Evolutionary conservation across 1,140 invertebrate genomes (phyloP).

Genomic region (Eumeta japonica): DNA sequence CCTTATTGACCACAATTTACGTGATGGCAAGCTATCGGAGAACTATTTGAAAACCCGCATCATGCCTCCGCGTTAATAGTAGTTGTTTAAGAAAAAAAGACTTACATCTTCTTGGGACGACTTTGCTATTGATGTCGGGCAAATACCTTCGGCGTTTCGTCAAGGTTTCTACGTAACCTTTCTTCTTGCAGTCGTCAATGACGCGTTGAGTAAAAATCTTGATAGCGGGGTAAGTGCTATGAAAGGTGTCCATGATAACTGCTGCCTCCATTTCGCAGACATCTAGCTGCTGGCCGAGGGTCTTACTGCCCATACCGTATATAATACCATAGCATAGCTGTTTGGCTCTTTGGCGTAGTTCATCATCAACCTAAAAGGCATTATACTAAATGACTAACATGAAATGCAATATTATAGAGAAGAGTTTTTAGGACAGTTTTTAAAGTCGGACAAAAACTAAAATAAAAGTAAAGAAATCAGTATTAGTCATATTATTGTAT

Average conservation of each 20-base stretch:
- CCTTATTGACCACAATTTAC: neutral
- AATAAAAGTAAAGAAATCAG: no score
- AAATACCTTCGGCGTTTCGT: slow-evolving; percentile 76
- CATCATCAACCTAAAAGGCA: slow-evolving; percentile 67
- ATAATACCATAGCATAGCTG: slow-evolving; percentile 96
- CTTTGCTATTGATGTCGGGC: slow-evolving; percentile 70
- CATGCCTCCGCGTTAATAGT: no score
- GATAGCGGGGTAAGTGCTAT: slow-evolving; percentile 76
- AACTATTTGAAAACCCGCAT: no score
- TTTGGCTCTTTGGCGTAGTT: slow-evolving; percentile 83
- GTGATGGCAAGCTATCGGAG: neutral
- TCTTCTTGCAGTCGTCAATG: slow-evolving; percentile 67
- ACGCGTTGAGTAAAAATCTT: slow-evolving; percentile 66
- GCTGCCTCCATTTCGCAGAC: slow-evolving; percentile 80
- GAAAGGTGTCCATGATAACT: slow-evolving; percentile 80
- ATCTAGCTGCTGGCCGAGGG: slow-evolving; percentile 78
- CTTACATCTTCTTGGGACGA: slow-evolving; percentile 56
- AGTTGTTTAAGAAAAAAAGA: slow-evolving; percentile 9
- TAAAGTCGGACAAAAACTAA: no score
- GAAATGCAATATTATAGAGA: neutral
- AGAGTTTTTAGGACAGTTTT: no score
- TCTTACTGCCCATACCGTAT: slow-evolving; percentile 92
- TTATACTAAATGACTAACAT: no score
- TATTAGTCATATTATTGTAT: no score
- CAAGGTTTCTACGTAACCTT: slow-evolving; percentile 84